Conservation (phyloP, 2,797 vertebrate genomes). For the Columba guinea region DNA sequence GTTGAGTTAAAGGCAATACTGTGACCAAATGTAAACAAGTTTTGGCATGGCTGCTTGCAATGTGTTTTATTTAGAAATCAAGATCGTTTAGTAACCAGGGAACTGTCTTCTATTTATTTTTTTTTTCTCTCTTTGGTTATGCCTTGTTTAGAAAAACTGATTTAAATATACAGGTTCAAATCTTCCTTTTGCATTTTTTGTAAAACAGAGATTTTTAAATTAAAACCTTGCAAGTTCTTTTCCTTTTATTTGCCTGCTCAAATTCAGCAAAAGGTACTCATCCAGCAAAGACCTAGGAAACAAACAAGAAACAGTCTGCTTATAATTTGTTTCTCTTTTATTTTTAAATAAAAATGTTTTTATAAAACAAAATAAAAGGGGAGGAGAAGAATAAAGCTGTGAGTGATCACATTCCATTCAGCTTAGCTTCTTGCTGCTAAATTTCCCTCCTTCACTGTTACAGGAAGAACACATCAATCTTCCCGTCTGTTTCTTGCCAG, state of each 20-base stretch:
- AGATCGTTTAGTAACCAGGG: background rate
- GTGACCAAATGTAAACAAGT: constrained; percentile 30
- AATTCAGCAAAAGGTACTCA: background rate
- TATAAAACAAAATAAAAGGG: background rate
- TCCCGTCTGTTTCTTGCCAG: background rate
- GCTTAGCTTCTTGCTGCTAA: background rate
- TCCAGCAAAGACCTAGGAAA: background rate
- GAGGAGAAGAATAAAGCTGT: background rate
- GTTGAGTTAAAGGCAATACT: constrained; percentile 4
- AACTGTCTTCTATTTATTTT: background rate
- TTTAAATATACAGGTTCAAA: background rate
- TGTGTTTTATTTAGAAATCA: constrained; percentile 1
- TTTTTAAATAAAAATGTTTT: background rate
- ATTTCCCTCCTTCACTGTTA: background rate
- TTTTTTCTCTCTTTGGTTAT: background rate
- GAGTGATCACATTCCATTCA: background rate
- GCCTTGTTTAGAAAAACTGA: background rate
- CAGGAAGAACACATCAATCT: background rate
- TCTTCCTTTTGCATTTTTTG: background rate
- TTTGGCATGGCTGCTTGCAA: background rate
- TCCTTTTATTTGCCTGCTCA: background rate
- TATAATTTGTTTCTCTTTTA: background rate
- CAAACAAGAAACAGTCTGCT: background rate
- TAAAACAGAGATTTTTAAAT: background rate
- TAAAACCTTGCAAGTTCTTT: background rate